Base-by-base conservation (phyloP, 2,797 vertebrate genomes). In the Bradypodion pumilum region DNA sequence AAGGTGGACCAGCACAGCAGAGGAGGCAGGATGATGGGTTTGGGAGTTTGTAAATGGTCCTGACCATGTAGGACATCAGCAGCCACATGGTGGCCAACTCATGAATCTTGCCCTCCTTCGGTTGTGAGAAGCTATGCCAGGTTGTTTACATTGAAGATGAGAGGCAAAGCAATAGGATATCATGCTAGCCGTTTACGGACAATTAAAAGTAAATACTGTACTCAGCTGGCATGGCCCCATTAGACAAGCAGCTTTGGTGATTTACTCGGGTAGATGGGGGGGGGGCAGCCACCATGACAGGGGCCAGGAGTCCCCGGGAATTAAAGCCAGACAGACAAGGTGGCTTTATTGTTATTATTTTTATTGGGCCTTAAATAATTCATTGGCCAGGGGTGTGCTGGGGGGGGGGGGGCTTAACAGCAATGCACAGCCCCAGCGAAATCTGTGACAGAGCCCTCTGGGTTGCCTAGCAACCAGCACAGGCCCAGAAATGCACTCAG, bases 401-500 rank as follows among this genome's bases (percentile, higher is more conserved):
- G 79, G 72, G n/a, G n/a, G n/a, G n/a, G n/a, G n/a, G n/a, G 88
- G 90, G 84, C 89, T 92, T 87, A 90, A 88, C 62, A 66, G 83
- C 88, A 83, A 93, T 2, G 72, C 72, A 78, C 87, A 83, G 79
- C 81, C 92, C 93, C 92, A 78, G 72, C 63, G 85, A 86, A 89
- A 91, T 91, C 93, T 87, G 35, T 49, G 90, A 86, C 90, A 93
- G 91, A 91, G 91, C 92, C 89, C 86, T 80, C 80, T 79, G 84
- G 80, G 96, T 96, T 95, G 93, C 96, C 89, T 96, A 96, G 96
- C 96, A 96, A 97, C 96, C 4, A 90, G 88, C 80, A 84, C 66
- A 93, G 93, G 93, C 92, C 88, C 76, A 15, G 88, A 92, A 94
- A 94, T 86, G 90, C 82, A 46, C 92, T 82, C 85, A 93, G 92